Conservation (phyloP, 2,113 vertebrate species). For the Narcine bancroftii region DNA sequence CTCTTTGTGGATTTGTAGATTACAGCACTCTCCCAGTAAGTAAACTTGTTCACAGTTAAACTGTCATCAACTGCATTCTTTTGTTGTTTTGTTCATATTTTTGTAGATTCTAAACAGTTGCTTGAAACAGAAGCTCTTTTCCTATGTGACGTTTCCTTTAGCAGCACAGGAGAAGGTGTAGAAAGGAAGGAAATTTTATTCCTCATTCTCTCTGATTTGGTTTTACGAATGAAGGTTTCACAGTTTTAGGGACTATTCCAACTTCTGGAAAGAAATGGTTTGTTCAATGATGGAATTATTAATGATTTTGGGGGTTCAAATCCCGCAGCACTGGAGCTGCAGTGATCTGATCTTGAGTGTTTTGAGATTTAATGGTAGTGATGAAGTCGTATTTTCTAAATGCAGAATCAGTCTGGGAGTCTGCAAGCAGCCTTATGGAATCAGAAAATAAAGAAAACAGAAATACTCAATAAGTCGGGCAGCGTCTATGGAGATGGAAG, state of each 20-base stretch:
- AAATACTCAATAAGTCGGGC: too few relatives aligned
- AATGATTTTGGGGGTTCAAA: neutral
- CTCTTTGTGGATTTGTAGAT: too few relatives aligned
- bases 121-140: neutral
- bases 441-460: neutral
- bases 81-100: neutral
- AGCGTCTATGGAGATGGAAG: too few relatives aligned
- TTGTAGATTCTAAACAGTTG: neutral
- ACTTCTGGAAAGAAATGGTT: neutral
- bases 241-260: neutral
- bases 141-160: neutral
- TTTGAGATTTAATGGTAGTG: neutral
- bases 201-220: neutral
- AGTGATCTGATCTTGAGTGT: too few relatives aligned
- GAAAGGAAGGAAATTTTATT: conserved; percentile 3
- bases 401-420: neutral
- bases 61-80: neutral
- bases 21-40: neutral
- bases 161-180: neutral
- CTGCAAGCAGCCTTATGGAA: neutral
- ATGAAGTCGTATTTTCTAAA: neutral
- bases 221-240: neutral
- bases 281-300: neutral
- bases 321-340: neutral
- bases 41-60: neutral